Conservation (phyloP, 2,113 vertebrate species). For the Pipa parva region DNA sequence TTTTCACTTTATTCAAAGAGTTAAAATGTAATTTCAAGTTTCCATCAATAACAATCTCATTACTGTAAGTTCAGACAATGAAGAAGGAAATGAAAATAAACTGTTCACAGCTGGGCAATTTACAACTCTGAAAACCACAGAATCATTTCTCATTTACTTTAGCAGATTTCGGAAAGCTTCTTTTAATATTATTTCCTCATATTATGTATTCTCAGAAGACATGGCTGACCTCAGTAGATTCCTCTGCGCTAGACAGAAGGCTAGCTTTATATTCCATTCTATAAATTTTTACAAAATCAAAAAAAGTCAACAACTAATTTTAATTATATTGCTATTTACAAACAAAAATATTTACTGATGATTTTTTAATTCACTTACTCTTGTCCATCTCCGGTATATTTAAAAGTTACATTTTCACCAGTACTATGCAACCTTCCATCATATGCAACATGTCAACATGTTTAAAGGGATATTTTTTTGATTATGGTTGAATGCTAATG, state of each 20-base stretch:
- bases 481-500: too few species aligned
- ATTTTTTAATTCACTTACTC: too few species aligned
- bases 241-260: background rate
- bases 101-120: slow-evolving; percentile 44
- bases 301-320: too few species aligned
- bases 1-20: background rate
- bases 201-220: slow-evolving; percentile 31
- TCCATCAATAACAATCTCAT: slow-evolving; percentile 44
- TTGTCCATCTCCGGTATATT: too few species aligned
- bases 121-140: slow-evolving; percentile 45
- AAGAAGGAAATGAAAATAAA: slow-evolving; percentile 29
- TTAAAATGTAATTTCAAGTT: slow-evolving; percentile 43
- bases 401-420: too few species aligned
- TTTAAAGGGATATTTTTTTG: too few species aligned
- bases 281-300: too few species aligned
- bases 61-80: slow-evolving; percentile 23
- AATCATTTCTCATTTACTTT: slow-evolving; percentile 44
- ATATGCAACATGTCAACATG: too few species aligned
- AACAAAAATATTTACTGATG: too few species aligned
- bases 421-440: too few species aligned
- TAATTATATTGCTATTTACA: too few species aligned
- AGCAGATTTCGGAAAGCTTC: slow-evolving; percentile 47
- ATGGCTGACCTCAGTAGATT: slow-evolving; percentile 16
- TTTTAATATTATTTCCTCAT: slow-evolving; percentile 24
- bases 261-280: too few species aligned